Percentiles rank a stretch among this genome's conserved stretches.
These are phyloP conservation scores for Nycteola revayana DNA, from an alignment of 2,888 invertebrate genomes.

Conservation along the genomic window DNA sequence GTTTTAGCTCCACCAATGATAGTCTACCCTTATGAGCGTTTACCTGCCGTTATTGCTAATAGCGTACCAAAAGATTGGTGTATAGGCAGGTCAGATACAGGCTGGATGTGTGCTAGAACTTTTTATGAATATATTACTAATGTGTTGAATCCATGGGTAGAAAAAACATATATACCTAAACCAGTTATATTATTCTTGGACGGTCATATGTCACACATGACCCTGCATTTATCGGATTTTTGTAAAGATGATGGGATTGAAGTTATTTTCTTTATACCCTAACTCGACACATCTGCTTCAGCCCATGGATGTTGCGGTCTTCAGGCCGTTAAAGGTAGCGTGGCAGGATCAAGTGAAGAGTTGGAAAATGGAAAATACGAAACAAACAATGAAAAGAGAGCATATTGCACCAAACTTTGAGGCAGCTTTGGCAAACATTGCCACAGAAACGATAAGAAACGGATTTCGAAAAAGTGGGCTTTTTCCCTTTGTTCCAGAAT, in stretches of 20 bases:
- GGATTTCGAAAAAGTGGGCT: constrained; percentile 23
- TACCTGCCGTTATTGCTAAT: constrained; percentile 17
- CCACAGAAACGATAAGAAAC: constrained; percentile 20
- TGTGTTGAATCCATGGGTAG: constrained; percentile 25
- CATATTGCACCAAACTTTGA: constrained; percentile 24
- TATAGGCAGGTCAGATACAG: constrained; percentile 20
- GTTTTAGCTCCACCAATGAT: constrained; percentile 30
- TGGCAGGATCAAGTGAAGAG: too few species aligned
- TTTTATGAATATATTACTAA: constrained; percentile 35
- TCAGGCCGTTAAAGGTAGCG: too few species aligned
- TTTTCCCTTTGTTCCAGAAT: constrained; percentile 7
- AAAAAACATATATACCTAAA: constrained; percentile 16
- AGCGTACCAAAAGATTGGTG: constrained; percentile 24
- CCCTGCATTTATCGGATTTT: constrained; percentile 3
- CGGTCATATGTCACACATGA: constrained; percentile 21
- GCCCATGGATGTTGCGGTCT: too few species aligned
- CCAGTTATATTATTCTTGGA: constrained; percentile 20
- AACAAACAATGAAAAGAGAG: constrained; percentile 24
- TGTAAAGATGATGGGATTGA: neutral
- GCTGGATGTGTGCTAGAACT: constrained; percentile 9
- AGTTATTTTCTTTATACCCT: neutral
- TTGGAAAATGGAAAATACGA: too few species aligned
- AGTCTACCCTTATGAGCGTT: constrained; percentile 12
- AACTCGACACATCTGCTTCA: too few species aligned
- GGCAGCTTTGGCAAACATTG: constrained; percentile 17